These are phyloP conservation scores for Himalopsyche phryganea DNA, from an alignment of 1,140 invertebrate species.

Conservation along the genomic window DNA sequence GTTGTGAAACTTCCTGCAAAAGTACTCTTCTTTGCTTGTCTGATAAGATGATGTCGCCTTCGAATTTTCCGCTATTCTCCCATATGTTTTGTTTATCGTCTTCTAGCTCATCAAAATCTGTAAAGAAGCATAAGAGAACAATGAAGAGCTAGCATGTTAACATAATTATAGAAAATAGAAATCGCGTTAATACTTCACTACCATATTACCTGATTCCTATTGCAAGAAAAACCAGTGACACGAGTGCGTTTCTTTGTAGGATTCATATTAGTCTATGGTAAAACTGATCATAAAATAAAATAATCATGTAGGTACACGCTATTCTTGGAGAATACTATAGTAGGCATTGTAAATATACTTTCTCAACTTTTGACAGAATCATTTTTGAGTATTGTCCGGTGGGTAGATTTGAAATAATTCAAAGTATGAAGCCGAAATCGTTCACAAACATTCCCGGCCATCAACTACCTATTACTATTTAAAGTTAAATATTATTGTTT, in stretches of 20 bases:
- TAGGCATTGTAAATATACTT: too few species aligned
- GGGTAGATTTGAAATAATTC: too few species aligned
- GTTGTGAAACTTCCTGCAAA: constrained; percentile 43
- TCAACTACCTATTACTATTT: too few species aligned
- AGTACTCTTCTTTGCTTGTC: constrained; percentile 45
- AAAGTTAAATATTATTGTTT: too few species aligned
- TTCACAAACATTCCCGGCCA: too few species aligned
- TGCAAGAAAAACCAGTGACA: background rate
- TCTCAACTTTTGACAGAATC: too few species aligned
- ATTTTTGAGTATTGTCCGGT: too few species aligned
- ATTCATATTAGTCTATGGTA: too few species aligned
- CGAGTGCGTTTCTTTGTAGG: background rate
- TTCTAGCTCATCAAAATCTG: constrained; percentile 43
- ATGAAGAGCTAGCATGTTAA: background rate
- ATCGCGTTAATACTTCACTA: background rate
- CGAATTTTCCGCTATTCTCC: constrained; percentile 53
- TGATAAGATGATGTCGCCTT: constrained; percentile 51
- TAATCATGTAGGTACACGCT: too few species aligned
- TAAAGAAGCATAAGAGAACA: background rate
- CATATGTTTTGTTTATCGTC: constrained; percentile 43
- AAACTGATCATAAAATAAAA: too few species aligned
- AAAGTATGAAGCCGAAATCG: too few species aligned
- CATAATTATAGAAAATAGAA: background rate
- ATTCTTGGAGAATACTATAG: too few species aligned
- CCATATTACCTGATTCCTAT: background rate